Percentiles rank a stretch among this genome's conserved stretches.
phyloP scores from a whole-genome alignment of 1,140 invertebrate species.

The Samia ricini region DNA sequence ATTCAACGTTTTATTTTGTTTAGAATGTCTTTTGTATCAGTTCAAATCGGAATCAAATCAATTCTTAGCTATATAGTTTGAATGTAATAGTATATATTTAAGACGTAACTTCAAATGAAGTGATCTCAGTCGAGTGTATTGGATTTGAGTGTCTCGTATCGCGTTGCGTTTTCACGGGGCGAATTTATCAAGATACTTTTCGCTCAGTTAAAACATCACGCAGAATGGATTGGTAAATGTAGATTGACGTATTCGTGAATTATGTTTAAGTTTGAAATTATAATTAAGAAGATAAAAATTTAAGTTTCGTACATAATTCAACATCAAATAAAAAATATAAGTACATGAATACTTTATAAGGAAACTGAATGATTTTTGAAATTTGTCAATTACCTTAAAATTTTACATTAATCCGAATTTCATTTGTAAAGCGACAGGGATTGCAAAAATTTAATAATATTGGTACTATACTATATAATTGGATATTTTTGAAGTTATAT shows the following conservation, averaged over 20 bases:
- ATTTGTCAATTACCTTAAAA: neutral
- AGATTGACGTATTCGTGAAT: constrained; percentile 4
- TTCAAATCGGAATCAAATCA: constrained; percentile 3
- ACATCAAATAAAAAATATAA: neutral
- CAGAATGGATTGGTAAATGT: constrained; percentile 5
- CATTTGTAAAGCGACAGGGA: neutral
- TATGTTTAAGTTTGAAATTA: neutral
- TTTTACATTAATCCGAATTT: neutral
- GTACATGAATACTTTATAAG: neutral
- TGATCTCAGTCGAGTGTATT: constrained; percentile 31
- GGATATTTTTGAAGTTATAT: neutral
- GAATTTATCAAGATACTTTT: neutral
- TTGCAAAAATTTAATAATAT: neutral
- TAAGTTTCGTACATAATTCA: too few species aligned
- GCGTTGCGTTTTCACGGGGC: neutral
- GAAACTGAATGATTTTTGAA: neutral
- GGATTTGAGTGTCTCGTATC: constrained; percentile 4
- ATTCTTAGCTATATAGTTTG: neutral
- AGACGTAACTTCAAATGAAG: constrained; percentile 24
- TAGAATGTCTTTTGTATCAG: neutral
- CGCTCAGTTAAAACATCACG: constrained; percentile 14
- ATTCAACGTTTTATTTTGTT: neutral
- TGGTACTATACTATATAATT: neutral
- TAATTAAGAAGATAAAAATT: too few species aligned
- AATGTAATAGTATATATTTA: constrained; percentile 8